Base-by-base conservation (phyloP, 2,113 vertebrate species). In the Dromaius novaehollandiae region DNA sequence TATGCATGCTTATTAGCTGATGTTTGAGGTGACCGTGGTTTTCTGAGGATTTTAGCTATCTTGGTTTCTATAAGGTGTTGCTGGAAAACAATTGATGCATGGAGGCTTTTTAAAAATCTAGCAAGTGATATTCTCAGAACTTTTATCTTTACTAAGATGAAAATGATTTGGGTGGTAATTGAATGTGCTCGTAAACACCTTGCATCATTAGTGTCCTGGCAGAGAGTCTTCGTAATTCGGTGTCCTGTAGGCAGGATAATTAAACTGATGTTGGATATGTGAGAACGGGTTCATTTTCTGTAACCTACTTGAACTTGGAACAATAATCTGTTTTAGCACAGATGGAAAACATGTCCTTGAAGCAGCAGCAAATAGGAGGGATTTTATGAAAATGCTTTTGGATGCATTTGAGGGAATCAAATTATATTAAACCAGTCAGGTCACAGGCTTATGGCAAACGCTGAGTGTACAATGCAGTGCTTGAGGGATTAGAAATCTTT, bases 191-290 rank as follows among this genome's bases (percentile, higher is more conserved):
- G 32, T 68, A 69, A 30, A 30, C 58, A 42, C 25, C 32, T 50
- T 14, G 10, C 16, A 5, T 56, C 36, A 1, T 28, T 8, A 6
- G 22, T 32, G 68, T 64, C 46, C 53, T 51, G 53, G 36, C 36
- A 68, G 53, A 55, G 46, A 0, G 0, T 4, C 36, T 26, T 7
- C 0, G 0, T 32, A 22, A 20, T 38, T 30, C 13, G 2, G 19
- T 17, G 55, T 75, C 66, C 61, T 46, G 8, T 5, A 18, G 65
- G 46, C 61, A 56, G 58, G 64, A 79, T 77, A 88, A 53, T 63
- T 82, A 48, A 68, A 28, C 65, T 48, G 51, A 7, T 63, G 10
- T 66, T 95, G 36, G 44, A 10, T 51, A 1, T 9, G 7, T 82
- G 48, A 36, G 61, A 44, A 60, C 7, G 12, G 75, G 48, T 94